A percentile compares a stretch with the other conserved stretches of the same genome.
Evolutionary conservation across 2,888 invertebrate genomes (phyloP).

Genomic region (Rhimphoctona megacephalus): DNA sequence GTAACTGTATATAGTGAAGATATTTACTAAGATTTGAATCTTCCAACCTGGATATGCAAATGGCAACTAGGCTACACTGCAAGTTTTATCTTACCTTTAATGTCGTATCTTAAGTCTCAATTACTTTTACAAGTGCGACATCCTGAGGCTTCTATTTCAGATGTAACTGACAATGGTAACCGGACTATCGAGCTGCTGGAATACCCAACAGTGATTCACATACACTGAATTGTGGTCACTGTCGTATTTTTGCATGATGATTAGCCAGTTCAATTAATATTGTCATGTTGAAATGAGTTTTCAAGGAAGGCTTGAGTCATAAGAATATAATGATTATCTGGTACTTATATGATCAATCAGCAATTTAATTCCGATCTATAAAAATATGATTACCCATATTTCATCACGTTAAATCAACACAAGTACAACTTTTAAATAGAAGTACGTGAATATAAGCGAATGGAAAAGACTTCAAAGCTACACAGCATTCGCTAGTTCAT

Average conservation of each 20-base stretch:
- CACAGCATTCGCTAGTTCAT: conserved; percentile 14
- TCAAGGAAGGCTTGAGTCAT: background rate
- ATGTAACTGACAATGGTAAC: background rate
- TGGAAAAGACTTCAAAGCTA: conserved; percentile 2
- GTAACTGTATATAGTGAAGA: conserved; percentile 10
- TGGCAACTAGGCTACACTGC: background rate
- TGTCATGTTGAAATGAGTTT: background rate
- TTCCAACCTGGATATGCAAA: background rate
- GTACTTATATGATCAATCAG: background rate
- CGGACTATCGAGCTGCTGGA: background rate
- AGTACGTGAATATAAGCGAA: conserved; percentile 11
- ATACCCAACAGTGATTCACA: background rate
- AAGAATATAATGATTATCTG: background rate
- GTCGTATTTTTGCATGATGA: background rate
- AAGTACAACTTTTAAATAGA: conserved; percentile 4
- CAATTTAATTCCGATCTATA: background rate
- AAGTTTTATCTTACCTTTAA: conserved; percentile 2
- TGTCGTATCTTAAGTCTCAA: background rate
- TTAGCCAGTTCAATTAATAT: background rate
- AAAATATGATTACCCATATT: background rate
- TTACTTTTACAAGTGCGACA: conserved; percentile 1
- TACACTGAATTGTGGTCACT: background rate
- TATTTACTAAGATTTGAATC: conserved; percentile 18
- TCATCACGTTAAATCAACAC: background rate
- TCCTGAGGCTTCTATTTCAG: background rate